Evolutionary conservation across 2,113 vertebrate species (phyloP).

Genomic region (Pomatostomus ruficeps): DNA sequence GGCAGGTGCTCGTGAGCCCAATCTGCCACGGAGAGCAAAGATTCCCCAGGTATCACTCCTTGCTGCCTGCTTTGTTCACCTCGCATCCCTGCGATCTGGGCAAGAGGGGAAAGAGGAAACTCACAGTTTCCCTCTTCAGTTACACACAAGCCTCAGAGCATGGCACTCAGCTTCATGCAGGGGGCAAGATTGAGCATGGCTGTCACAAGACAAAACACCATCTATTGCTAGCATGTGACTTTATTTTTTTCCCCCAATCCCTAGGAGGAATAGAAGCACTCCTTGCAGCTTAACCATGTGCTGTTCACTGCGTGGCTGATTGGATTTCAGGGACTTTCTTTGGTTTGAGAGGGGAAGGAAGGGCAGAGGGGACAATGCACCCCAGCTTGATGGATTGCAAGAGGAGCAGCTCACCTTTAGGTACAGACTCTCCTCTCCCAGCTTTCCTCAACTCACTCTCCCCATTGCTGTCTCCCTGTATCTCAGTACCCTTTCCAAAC

Average conservation of each 20-base stretch:
- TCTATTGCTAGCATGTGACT: fast-evolving
- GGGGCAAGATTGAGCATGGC: background rate
- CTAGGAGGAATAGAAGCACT: background rate
- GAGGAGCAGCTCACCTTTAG: background rate
- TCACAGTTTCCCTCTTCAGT: background rate
- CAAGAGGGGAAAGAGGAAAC: background rate
- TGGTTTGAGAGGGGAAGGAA: background rate
- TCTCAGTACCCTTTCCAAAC: fast-evolving
- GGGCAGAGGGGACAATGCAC: background rate
- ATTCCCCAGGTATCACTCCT: background rate
- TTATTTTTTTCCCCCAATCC: fast-evolving
- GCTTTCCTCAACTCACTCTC: background rate
- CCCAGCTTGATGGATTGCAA: background rate
- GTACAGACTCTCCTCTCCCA: background rate
- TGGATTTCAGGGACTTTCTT: background rate
- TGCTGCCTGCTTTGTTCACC: background rate
- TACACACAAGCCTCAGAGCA: background rate
- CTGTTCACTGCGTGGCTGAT: fast-evolving
- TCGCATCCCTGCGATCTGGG: background rate
- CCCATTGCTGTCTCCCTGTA: background rate
- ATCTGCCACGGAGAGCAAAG: background rate
- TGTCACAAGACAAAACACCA: background rate
- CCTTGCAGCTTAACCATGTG: background rate
- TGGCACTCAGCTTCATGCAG: background rate
- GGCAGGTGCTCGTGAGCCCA: background rate